Conservation (phyloP, 2,113 vertebrate species). For the Tringa solitaria region DNA sequence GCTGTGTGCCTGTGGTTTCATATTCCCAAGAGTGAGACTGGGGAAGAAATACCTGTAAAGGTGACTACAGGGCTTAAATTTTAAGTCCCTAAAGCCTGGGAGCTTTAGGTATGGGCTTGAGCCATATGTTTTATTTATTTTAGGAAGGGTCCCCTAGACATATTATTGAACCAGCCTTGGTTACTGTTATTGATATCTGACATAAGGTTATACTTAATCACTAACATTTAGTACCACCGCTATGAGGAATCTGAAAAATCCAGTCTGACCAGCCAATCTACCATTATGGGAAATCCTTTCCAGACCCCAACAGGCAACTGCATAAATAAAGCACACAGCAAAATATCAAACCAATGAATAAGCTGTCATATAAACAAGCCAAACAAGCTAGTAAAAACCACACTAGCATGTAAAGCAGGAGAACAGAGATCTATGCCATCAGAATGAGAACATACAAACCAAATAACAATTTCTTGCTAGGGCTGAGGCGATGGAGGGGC, state of each 20-base stretch:
- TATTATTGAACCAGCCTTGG: conserved; percentile 62
- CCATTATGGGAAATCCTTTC: conserved; percentile 51
- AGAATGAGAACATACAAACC: background rate
- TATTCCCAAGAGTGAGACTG: conserved; percentile 53
- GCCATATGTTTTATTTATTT: conserved; percentile 70
- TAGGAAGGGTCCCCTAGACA: conserved; percentile 56
- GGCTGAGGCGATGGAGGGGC: background rate
- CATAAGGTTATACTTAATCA: conserved; percentile 66
- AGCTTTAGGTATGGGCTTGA: conserved; percentile 57
- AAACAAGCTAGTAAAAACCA: conserved; percentile 36
- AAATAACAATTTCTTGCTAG: background rate
- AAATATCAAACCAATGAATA: conserved; percentile 53
- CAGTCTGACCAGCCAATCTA: conserved; percentile 43
- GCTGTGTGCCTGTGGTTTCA: conserved; percentile 42
- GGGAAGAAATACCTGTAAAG: conserved; percentile 65
- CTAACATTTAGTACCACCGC: conserved; percentile 59
- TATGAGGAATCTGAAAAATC: conserved; percentile 60
- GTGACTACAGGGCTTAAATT: conserved; percentile 61
- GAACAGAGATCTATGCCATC: background rate
- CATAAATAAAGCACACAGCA: conserved; percentile 54
- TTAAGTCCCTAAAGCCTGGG: conserved; percentile 63
- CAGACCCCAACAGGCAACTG: conserved; percentile 46
- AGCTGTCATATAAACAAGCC: conserved; percentile 45
- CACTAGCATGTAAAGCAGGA: conserved; percentile 28
- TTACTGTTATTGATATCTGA: conserved; percentile 69